Evolutionary conservation across 1,140 invertebrate species (phyloP).

Genomic region (Sminthurinus signatus): DNA sequence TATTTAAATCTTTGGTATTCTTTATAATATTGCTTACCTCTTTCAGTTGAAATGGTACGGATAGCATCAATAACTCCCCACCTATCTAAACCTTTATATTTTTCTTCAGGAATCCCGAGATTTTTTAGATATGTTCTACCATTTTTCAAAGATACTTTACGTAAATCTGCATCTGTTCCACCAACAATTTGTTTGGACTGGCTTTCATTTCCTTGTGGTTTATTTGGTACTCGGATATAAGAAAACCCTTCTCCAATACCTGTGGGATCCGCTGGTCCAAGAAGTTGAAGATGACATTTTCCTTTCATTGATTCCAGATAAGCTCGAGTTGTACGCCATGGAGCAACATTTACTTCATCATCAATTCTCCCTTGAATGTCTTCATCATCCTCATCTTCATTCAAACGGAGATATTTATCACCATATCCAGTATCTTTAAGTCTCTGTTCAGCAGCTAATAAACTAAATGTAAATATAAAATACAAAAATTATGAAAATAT

Average conservation of each 20-base stretch:
- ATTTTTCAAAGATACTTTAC: conserved; percentile 89
- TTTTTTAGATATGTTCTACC: conserved; percentile 92
- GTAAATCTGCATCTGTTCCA: conserved; percentile 96
- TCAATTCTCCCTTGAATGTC: conserved; percentile 96
- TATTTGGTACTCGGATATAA: conserved; percentile 92
- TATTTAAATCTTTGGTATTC: too few species aligned
- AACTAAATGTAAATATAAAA: too few species aligned
- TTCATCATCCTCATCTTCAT: conserved; percentile 95
- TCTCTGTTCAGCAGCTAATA: conserved; percentile 93
- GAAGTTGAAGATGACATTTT: conserved; percentile 92
- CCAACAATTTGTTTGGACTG: conserved; percentile 95
- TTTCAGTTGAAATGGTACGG: conserved; percentile 92
- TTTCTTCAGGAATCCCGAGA: conserved; percentile 96
- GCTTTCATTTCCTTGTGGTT: conserved; percentile 79
- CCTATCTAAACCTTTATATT: conserved; percentile 89
- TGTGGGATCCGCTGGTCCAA: conserved; percentile 84
- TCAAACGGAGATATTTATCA: conserved; percentile 93
- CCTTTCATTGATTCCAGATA: conserved; percentile 97
- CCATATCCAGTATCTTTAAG: conserved; percentile 98
- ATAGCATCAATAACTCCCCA: conserved; percentile 99
- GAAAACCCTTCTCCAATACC: conserved; percentile 95
- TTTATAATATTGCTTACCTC: conserved; percentile 89
- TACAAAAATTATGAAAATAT: too few species aligned
- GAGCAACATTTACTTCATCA: conserved; percentile 88
- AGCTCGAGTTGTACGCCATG: conserved; percentile 88